A percentile compares a stretch with the other conserved stretches of the same genome.
Conservation (phyloP, 1,140 invertebrate species). For the Heterodera schachtii region DNA sequence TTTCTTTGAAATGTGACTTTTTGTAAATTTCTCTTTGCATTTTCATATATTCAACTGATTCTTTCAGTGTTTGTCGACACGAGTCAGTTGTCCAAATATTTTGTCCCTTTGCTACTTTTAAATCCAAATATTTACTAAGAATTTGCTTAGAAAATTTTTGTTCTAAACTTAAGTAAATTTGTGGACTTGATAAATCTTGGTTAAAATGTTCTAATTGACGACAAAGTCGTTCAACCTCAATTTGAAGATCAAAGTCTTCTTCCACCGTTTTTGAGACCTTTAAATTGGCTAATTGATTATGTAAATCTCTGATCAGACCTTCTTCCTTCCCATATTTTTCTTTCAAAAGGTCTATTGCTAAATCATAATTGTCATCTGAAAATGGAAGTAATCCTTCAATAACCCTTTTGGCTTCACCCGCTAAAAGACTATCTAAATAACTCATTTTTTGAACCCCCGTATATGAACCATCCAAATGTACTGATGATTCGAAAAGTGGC, state of each 20-base stretch:
- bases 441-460: constrained; percentile 1
- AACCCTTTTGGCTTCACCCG: constrained; percentile 5
- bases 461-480: neutral
- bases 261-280: neutral
- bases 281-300: neutral
- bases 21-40: no score
- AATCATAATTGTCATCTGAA: neutral
- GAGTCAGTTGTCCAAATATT: no score
- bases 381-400: constrained; percentile 3
- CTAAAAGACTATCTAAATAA: neutral
- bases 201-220: constrained; percentile 6
- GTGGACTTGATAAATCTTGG: neutral
- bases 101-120: neutral
- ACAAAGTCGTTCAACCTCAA: neutral
- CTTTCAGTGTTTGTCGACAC: no score
- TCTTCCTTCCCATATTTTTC: constrained; percentile 6
- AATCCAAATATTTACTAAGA: neutral
- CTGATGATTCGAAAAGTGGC: neutral
- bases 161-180: constrained; percentile 1
- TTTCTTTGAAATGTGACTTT: no score
- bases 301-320: neutral
- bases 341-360: neutral
- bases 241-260: neutral
- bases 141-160: constrained; percentile 8
- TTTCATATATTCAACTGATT: no score